These are phyloP conservation scores for Nasonia longicornis DNA, from an alignment of 1,140 invertebrate genomes.

Conservation along the genomic window DNA sequence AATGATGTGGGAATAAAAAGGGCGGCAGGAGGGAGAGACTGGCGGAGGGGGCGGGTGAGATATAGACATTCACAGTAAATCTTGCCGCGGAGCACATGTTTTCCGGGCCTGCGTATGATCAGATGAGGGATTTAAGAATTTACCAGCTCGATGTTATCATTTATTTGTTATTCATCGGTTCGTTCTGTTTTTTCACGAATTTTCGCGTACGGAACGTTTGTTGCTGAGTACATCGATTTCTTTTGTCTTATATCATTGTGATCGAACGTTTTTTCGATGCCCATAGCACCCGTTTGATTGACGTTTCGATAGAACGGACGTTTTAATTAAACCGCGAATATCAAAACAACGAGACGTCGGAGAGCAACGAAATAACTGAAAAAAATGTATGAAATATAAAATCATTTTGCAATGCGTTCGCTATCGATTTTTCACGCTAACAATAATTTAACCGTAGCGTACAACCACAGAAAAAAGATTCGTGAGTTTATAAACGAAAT, in stretches of 20 bases:
- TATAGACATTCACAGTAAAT: conserved; percentile 5
- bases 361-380: not conserved
- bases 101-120: not conserved
- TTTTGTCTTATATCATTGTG: not conserved
- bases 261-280: not conserved
- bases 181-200: not conserved
- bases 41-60: conserved; percentile 18
- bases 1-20: conserved; percentile 46
- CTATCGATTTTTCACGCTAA: too few relatives aligned
- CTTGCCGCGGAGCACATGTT: not conserved
- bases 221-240: not conserved
- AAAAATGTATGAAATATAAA: not conserved
- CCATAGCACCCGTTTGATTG: not conserved
- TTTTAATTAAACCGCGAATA: not conserved
- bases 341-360: not conserved
- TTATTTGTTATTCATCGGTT: not conserved
- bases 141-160: not conserved
- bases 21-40: conserved; percentile 29
- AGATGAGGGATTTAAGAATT: not conserved
- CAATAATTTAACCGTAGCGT: not conserved
- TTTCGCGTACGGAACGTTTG: not conserved
- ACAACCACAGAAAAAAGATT: too few relatives aligned
- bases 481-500: too few relatives aligned
- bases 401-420: too few relatives aligned
- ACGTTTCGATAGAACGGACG: not conserved